These are phyloP conservation scores for Ephydatia muelleri DNA, from an alignment of 37 sponge, comb jelly and placozoan species.

Conservation along the genomic window DNA sequence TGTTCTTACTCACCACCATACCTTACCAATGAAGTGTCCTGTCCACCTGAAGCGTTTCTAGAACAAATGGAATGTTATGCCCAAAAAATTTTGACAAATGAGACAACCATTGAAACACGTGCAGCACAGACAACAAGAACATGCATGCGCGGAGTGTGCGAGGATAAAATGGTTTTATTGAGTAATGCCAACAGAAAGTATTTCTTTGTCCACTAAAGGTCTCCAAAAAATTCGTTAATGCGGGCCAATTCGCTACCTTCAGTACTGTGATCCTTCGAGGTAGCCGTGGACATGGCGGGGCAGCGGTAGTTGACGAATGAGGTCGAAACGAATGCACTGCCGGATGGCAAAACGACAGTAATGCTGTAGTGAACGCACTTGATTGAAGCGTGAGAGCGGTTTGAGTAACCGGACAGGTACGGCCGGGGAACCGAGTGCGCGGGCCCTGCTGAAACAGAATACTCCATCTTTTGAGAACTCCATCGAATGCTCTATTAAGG, in stretches of 20 bases:
- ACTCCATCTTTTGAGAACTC: constrained; percentile 72
- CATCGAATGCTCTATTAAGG: constrained; percentile 84
- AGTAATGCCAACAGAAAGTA: neutral
- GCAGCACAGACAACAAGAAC: neutral
- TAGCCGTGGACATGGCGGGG: constrained; percentile 77
- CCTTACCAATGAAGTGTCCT: neutral
- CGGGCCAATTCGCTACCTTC: neutral
- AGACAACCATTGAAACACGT: neutral
- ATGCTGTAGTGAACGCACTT: constrained; percentile 86
- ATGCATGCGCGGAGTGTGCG: constrained; percentile 5
- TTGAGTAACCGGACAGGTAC: constrained; percentile 85
- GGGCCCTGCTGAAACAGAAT: constrained; percentile 85
- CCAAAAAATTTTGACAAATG: neutral
- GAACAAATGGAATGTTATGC: constrained; percentile 3
- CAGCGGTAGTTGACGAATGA: constrained; percentile 73
- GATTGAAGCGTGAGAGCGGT: constrained; percentile 81
- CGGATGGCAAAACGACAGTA: constrained; percentile 93
- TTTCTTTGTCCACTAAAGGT: neutral
- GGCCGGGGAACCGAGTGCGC: constrained; percentile 71
- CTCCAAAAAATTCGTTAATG: neutral
- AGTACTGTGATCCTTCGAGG: constrained; percentile 76
- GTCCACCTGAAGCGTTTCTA: neutral
- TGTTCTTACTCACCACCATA: neutral
- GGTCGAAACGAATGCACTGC: constrained; percentile 86
- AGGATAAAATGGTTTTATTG: neutral